Percentiles rank a stretch among this genome's conserved stretches.
Evolutionary conservation across 2,888 invertebrate genomes (phyloP).

Genomic region (Strigamia maritima): DNA sequence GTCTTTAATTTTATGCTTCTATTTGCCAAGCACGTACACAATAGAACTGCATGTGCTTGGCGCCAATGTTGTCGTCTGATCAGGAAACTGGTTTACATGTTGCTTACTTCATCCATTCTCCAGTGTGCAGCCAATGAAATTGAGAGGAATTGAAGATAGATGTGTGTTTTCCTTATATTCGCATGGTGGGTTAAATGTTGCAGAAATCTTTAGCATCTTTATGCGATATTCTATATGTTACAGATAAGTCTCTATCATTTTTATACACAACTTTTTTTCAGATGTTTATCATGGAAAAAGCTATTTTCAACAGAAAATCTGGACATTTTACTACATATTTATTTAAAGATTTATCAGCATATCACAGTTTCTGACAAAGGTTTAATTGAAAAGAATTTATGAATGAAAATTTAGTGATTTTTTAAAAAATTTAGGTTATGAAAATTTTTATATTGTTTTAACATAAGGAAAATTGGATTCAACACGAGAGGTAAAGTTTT

Average conservation of each 20-base stretch:
- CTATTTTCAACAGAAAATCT: too few relatives aligned
- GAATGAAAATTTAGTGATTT: too few relatives aligned
- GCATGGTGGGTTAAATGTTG: background rate
- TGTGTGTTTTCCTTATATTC: background rate
- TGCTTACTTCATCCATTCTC: background rate
- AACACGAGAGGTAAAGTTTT: too few relatives aligned
- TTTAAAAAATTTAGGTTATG: too few relatives aligned
- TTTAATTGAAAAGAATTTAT: too few relatives aligned
- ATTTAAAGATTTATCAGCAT: too few relatives aligned
- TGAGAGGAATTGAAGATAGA: conserved; percentile 19
- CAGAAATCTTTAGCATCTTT: conserved; percentile 1
- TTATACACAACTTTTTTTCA: background rate
- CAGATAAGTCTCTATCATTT: background rate
- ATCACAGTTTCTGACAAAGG: too few relatives aligned
- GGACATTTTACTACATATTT: too few relatives aligned
- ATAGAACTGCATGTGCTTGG: background rate
- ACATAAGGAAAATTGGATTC: too few relatives aligned
- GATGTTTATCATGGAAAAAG: background rate
- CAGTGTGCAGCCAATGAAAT: conserved; percentile 6
- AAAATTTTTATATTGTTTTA: too few relatives aligned
- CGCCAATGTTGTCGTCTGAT: conserved; percentile 6
- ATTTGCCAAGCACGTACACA: background rate
- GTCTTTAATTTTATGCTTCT: conserved; percentile 14
- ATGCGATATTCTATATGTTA: background rate
- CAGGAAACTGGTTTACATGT: conserved; percentile 15